Evolutionary conservation across 1,140 invertebrate species (phyloP), one percentile per base, ranked within the genome.

Genomic region (Oreohelix idahoensis): DNA sequence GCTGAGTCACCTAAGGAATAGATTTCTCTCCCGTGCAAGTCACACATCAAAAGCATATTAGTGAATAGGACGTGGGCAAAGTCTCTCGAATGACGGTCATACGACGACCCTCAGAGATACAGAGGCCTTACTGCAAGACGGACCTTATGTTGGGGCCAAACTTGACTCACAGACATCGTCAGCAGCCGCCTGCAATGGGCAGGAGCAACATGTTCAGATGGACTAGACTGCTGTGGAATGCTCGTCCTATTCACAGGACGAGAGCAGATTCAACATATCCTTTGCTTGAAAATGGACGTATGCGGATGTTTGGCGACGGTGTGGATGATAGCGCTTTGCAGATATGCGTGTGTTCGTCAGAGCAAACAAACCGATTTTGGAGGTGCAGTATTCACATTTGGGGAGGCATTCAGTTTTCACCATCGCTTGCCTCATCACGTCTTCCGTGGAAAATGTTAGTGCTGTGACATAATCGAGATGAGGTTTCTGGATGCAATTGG

Each of bases 121-220:
- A 49, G 45, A 49, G n/a, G n/a, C 45, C 45, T 49, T 23, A 10
- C 53, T 58, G 53, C 26, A 58, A 58, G 53, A 58, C 53, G 42
- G 26, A 23, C 53, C 53, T 58, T 58, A 58, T 58, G 53, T 58
- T 58, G 42, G 53, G 53, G 53, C 53, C 53, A 58, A 58, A 58
- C 53, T 58, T 58, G 53, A 58, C 53, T 58, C 53, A 58, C 26
- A 58, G 53, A 4, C 15, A 23, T n/a, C 15, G 53, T 58, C 53
- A 58, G 53, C 53, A 58, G 10, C 53, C n/a, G 45, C 53, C 53
- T 10, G 53, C 10, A 58, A 58, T 15, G 53, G 53, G 53, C 10
- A 58, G 53, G 26, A 23, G 23, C 10, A 58, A 58, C 10, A 58
- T 23, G 23, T 58, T 5, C 23, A 10, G 53, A 58, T 58, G 53